Base-by-base conservation (phyloP, 1,140 invertebrate species). In the Megathymus violae region DNA sequence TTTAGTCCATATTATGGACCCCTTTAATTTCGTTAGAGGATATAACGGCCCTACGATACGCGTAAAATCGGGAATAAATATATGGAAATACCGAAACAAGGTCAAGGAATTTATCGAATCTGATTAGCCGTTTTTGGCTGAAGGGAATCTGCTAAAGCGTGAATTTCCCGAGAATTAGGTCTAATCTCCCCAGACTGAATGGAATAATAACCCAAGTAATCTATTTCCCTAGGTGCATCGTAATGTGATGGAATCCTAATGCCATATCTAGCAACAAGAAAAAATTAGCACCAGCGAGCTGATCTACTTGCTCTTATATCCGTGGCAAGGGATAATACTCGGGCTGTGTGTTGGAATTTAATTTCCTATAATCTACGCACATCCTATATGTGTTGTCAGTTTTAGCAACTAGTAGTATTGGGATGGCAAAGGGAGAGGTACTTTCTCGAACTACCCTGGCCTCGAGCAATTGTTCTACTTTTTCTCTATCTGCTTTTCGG, bases 401-500 rank as follows among this genome's bases (percentile, higher is more conserved):
- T 11, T 36, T 36, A 11, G 10, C n/a, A 11, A 36, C 34, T 11
- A 36, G 7, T 11, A 36, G 2, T 3, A 36, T 11, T 11, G 34
- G 34, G 34, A 10, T 36, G 11, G 34, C 9, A 11, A 36, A 36
- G 1, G 34, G 34, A 36, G 34, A 36, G 2, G 34, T 7, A 7
- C 34, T 36, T 11, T 36, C 51, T 7, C 27, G 65, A 38, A 64
- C 64, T 7, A 69, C 51, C 4, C 51, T 56, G 36, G 62, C 59
- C 19, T 69, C 67, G 6, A 64, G 25, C 15, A 70, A 25, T 56
- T 65, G 3, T 44, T 70, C 46, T 40, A 65, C 47, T 25, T 66
- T 40, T 43, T 70, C 63, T 34, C 51, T 56, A 64, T 67, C 46
- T 58, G 56, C 56, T 58, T 66, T 62, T 76, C 70, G 16, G 13